Evolutionary conservation across 2,113 vertebrate genomes (phyloP).

Genomic region (Polypterus bichir): DNA sequence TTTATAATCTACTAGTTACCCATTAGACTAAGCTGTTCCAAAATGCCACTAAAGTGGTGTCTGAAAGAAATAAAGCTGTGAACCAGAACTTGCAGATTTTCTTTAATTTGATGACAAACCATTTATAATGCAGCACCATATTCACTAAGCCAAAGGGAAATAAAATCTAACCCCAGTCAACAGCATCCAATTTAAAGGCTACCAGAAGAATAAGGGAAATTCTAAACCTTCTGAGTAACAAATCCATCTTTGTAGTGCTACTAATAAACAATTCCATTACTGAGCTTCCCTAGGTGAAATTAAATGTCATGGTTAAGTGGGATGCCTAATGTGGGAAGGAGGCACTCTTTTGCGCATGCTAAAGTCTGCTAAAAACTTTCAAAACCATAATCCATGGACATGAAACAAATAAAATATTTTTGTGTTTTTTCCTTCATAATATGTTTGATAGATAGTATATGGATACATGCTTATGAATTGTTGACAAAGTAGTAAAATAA

Average conservation of each 20-base stretch:
- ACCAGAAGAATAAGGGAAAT: conserved; percentile 23
- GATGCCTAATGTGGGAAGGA: conserved; percentile 25
- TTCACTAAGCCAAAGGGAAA: conserved; percentile 30
- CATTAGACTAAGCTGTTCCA: conserved; percentile 16
- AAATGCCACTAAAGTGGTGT: conserved; percentile 12
- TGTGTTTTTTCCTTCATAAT: too few species aligned
- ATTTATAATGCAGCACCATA: conserved; percentile 28
- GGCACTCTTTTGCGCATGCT: conserved; percentile 13
- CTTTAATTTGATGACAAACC: conserved; percentile 12
- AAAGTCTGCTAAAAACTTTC: conserved; percentile 15
- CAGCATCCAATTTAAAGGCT: conserved; percentile 33
- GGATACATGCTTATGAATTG: too few species aligned
- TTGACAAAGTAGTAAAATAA: too few species aligned
- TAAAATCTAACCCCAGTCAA: conserved; percentile 27
- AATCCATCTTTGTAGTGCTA: conserved; percentile 28
- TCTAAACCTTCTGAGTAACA: conserved; percentile 26
- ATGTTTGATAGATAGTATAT: too few species aligned
- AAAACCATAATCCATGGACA: too few species aligned
- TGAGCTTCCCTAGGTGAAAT: conserved; percentile 31
- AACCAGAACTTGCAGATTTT: conserved; percentile 10
- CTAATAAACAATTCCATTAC: conserved; percentile 32
- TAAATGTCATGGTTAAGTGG: conserved; percentile 34
- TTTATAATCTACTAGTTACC: conserved; percentile 23
- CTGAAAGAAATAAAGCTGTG: conserved; percentile 18
- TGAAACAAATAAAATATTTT: too few species aligned